Evolutionary conservation across 2,888 invertebrate genomes (phyloP).

Genomic region (Nasonia oneida): DNA sequence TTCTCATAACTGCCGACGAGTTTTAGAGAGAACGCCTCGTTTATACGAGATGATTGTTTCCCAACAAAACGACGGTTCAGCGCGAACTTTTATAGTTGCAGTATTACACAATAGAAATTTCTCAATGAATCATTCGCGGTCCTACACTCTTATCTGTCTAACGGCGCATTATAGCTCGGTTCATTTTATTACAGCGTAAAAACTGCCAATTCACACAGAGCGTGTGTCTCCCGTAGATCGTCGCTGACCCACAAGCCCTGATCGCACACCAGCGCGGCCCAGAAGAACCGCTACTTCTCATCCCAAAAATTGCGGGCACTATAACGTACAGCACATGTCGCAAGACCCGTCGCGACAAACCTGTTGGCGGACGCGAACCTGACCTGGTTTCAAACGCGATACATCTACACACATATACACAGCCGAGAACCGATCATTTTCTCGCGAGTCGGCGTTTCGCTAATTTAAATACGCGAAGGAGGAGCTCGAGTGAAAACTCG

Average conservation of each 20-base stretch:
- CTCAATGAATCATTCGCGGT: background rate
- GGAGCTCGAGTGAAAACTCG: background rate
- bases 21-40: background rate
- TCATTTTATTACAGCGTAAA: background rate
- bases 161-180: background rate
- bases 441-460: conserved; percentile 39
- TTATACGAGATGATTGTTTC: too few relatives aligned
- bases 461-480: conserved; percentile 36
- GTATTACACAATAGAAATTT: background rate
- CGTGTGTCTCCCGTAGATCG: background rate
- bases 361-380: conserved; percentile 46
- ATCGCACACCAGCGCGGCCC: background rate
- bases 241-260: conserved; percentile 5
- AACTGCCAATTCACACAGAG: background rate
- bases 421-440: conserved; percentile 23
- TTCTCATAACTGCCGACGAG: background rate
- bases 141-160: background rate
- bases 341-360: conserved; percentile 5
- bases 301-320: background rate
- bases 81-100: background rate
- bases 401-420: background rate
- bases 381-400: conserved; percentile 51
- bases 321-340: background rate
- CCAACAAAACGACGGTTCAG: background rate
- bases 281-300: background rate